Conservation (phyloP, 2,888 invertebrate species). For the Cylloceria caligata region DNA sequence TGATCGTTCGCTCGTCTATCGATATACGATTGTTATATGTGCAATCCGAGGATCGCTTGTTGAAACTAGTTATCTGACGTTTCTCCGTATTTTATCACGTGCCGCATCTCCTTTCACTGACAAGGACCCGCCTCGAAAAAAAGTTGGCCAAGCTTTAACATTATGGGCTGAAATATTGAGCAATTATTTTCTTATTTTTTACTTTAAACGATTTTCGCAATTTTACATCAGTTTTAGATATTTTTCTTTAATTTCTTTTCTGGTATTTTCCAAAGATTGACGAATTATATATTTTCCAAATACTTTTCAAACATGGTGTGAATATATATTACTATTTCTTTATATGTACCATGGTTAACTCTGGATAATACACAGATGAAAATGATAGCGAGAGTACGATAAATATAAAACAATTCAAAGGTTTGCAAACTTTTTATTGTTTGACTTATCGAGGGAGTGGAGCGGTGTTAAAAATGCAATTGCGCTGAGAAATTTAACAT, state of each 20-base stretch:
- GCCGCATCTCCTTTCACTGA: constrained; percentile 8
- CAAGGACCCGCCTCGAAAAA: neutral
- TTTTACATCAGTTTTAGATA: neutral
- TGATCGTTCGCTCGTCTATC: neutral
- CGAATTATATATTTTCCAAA: no score
- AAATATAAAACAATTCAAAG: neutral
- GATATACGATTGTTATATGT: neutral
- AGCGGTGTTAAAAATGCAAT: no score
- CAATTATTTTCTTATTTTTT: no score
- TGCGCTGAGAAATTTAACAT: no score
- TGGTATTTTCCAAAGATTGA: neutral
- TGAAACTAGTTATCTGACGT: constrained; percentile 51
- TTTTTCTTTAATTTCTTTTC: neutral
- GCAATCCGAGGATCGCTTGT: neutral
- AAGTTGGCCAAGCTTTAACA: neutral
- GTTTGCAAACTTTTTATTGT: no score
- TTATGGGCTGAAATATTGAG: neutral
- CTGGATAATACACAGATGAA: neutral
- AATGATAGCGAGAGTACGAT: neutral
- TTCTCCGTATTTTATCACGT: constrained; percentile 26
- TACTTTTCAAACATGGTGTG: no score
- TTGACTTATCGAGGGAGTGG: no score
- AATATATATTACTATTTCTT: no score
- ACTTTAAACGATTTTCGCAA: no score
- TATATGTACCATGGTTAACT: no score